Evolutionary conservation across 2,113 vertebrate species (phyloP).

Genomic region (Microcebus tavaratra): DNA sequence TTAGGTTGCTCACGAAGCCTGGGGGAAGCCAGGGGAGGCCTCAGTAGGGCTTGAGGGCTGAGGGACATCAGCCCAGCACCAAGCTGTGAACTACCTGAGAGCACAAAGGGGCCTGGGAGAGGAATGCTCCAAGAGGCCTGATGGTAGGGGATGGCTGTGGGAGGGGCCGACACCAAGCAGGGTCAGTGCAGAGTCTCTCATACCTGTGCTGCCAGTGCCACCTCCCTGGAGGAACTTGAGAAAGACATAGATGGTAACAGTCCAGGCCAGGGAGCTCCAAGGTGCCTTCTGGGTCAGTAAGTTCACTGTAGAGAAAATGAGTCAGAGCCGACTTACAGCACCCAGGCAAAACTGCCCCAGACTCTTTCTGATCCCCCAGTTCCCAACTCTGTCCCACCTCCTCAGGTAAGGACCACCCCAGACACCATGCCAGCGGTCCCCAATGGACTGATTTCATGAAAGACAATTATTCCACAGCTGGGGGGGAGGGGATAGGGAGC

Average conservation of each 20-base stretch:
- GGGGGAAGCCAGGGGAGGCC: constrained; percentile 82
- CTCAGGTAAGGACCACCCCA: background rate
- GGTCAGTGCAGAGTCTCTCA: background rate
- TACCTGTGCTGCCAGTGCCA: constrained; percentile 89
- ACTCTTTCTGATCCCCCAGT: background rate
- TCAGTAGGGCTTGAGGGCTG: fast-evolving
- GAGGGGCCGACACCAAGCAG: background rate
- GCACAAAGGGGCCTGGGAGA: background rate
- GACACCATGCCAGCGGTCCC: background rate
- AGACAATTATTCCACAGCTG: too few relatives aligned
- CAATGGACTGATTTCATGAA: too few relatives aligned
- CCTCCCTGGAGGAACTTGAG: constrained; percentile 96
- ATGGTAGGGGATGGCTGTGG: background rate
- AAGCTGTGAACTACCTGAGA: background rate
- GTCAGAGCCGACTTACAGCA: background rate
- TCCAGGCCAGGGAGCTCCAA: constrained; percentile 89
- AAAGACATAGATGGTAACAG: constrained; percentile 90
- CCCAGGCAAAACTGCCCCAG: background rate
- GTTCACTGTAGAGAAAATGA: constrained; percentile 85
- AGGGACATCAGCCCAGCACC: fast-evolving
- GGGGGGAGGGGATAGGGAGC: too few relatives aligned
- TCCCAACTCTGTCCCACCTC: background rate
- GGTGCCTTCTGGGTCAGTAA: constrained; percentile 86
- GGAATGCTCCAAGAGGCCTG: background rate
- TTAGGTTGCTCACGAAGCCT: constrained; percentile 94